Percentiles rank a stretch among this genome's conserved stretches.
Conservation (phyloP, 2,888 invertebrate species). For the Congeria kusceri region DNA sequence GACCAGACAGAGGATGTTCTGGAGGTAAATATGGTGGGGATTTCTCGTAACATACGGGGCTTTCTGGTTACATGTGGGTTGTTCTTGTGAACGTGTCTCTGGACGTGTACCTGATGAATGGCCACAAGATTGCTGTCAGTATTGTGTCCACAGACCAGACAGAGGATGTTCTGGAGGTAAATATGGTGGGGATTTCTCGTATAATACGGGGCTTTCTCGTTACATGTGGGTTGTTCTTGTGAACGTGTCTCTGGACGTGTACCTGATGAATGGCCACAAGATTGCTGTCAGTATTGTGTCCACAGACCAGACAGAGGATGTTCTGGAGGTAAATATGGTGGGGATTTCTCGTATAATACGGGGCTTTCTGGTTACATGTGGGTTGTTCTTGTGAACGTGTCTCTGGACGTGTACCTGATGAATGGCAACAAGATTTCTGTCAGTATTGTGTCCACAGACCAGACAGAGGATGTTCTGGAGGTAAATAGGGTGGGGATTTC, state of each 20-base stretch:
- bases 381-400: slow-evolving; percentile 87
- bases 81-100: slow-evolving; percentile 88
- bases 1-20: slow-evolving; percentile 94
- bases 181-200: background rate
- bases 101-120: slow-evolving; percentile 94
- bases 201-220: too few species aligned
- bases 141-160: slow-evolving; percentile 94
- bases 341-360: too few species aligned
- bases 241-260: slow-evolving; percentile 90
- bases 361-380: too few species aligned
- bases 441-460: slow-evolving; percentile 92
- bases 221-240: too few species aligned
- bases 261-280: slow-evolving; percentile 94
- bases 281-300: slow-evolving; percentile 92
- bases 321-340: slow-evolving; percentile 88
- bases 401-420: slow-evolving; percentile 93
- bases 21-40: slow-evolving; percentile 85
- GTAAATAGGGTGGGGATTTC: slow-evolving; percentile 80
- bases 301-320: slow-evolving; percentile 93
- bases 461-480: slow-evolving; percentile 92
- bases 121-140: slow-evolving; percentile 92
- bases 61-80: too few species aligned
- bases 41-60: too few species aligned
- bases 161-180: slow-evolving; percentile 91
- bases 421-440: slow-evolving; percentile 94